These are phyloP conservation scores for Aurelia aurita DNA, from an alignment of 30 jellyfish, hydroid and myxozoan genomes.

Conservation along the genomic window DNA sequence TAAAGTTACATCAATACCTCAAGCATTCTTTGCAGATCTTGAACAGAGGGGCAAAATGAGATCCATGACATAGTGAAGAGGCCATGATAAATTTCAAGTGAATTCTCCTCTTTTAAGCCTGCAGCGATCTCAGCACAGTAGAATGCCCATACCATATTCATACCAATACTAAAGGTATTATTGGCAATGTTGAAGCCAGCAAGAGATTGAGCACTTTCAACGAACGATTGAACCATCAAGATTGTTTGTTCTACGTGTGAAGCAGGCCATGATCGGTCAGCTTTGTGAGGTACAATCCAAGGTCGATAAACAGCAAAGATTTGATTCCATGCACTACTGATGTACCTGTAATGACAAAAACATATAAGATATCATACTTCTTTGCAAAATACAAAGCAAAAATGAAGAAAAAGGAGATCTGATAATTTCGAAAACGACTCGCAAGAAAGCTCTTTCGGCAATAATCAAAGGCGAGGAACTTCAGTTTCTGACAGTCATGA, in stretches of 20 bases:
- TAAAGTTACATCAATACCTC: constrained; percentile 7
- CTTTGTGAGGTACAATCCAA: constrained; percentile 81
- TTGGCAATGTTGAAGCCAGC: constrained; percentile 8
- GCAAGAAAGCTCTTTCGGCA: too few species aligned
- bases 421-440: too few species aligned
- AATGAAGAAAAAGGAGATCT: too few species aligned
- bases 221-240: constrained; percentile 71
- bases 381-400: neutral
- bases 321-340: constrained; percentile 65
- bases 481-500: too few species aligned
- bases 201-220: constrained; percentile 58
- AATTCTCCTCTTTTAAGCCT: constrained; percentile 53
- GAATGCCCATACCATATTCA: constrained; percentile 79
- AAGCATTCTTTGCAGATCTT: constrained; percentile 70
- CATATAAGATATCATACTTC: neutral
- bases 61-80: constrained; percentile 78
- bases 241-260: constrained; percentile 49
- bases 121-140: constrained; percentile 65
- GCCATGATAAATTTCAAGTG: constrained; percentile 76
- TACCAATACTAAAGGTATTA: constrained; percentile 51
- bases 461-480: too few species aligned
- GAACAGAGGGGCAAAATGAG: constrained; percentile 67
- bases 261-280: constrained; percentile 82
- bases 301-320: constrained; percentile 68
- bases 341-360: constrained; percentile 8